Conservation (phyloP, 2,797 vertebrate species). For the Squalus acanthias region DNA sequence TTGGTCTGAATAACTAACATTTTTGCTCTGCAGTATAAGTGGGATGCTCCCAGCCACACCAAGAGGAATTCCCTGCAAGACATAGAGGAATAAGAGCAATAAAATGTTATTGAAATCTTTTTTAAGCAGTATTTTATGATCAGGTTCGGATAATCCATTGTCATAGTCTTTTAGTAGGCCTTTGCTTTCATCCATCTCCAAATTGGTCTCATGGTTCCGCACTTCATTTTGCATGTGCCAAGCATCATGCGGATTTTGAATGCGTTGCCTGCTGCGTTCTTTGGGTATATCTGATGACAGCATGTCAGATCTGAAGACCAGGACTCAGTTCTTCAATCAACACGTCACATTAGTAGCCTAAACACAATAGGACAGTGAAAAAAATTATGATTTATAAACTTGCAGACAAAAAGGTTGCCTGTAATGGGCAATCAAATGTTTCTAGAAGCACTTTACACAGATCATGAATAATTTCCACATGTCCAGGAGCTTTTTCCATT, state of each 20-base stretch:
- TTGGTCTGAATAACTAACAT: conserved; percentile 88
- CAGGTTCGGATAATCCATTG: conserved; percentile 42
- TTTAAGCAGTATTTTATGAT: conserved; percentile 49
- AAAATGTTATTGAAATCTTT: conserved; percentile 76
- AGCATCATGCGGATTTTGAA: conserved; percentile 42
- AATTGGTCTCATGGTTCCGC: conserved; percentile 45
- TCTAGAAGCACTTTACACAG: neutral
- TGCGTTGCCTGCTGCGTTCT: conserved; percentile 63
- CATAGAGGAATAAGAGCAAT: conserved; percentile 87
- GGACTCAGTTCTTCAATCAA: conserved; percentile 9
- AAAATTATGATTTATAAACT: neutral
- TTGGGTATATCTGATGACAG: conserved; percentile 50
- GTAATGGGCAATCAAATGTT: neutral
- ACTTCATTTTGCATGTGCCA: conserved; percentile 42
- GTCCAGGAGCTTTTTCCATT: neutral
- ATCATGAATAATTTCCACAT: neutral
- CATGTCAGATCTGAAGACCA: conserved; percentile 54
- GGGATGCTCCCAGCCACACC: conserved; percentile 94
- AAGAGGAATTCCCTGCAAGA: conserved; percentile 92
- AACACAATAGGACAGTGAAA: neutral
- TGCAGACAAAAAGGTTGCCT: neutral
- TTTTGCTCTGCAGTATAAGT: conserved; percentile 86
- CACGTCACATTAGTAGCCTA: neutral
- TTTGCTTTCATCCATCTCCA: conserved; percentile 57
- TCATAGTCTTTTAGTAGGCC: conserved; percentile 52